Evolutionary conservation across 53 echinoderm and acorn worm genomes (phyloP).

Genomic region (Echinarachnius parma): DNA sequence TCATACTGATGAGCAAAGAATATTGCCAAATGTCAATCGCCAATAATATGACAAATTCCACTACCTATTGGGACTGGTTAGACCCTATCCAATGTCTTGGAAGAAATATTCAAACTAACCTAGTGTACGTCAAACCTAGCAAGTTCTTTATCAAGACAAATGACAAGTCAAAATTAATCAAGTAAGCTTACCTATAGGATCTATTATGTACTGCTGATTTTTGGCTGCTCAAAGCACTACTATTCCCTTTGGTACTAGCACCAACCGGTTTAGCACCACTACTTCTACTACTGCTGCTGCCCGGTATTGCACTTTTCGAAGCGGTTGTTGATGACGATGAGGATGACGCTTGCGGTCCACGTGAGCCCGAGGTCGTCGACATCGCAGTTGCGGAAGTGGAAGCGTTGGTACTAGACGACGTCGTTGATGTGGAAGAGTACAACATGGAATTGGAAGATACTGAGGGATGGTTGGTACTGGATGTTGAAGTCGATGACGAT

Average conservation of each 20-base stretch:
- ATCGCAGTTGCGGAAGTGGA: background rate
- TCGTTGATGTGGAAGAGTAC: slow-evolving; percentile 45
- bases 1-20: too few relatives aligned
- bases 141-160: too few relatives aligned
- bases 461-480: slow-evolving; percentile 35
- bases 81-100: too few relatives aligned
- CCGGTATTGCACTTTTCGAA: slow-evolving; percentile 42
- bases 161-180: too few relatives aligned
- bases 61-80: too few relatives aligned
- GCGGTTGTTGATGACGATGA: slow-evolving; percentile 10
- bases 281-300: slow-evolving; percentile 34
- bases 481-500: slow-evolving; percentile 1
- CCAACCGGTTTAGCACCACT: slow-evolving; percentile 19
- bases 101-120: too few relatives aligned
- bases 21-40: too few relatives aligned
- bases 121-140: too few relatives aligned
- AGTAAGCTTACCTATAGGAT: slow-evolving; percentile 64
- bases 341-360: too few relatives aligned
- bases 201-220: slow-evolving; percentile 63
- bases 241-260: slow-evolving; percentile 19
- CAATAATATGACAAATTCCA: too few relatives aligned
- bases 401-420: slow-evolving; percentile 11
- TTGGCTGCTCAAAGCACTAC: slow-evolving; percentile 8
- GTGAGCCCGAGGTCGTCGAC: slow-evolving; percentile 12
- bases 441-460: slow-evolving; percentile 45